Evolutionary conservation across 2,113 vertebrate species (phyloP), one percentile per base, ranked within the genome.

Genomic region (Morone saxatilis): DNA sequence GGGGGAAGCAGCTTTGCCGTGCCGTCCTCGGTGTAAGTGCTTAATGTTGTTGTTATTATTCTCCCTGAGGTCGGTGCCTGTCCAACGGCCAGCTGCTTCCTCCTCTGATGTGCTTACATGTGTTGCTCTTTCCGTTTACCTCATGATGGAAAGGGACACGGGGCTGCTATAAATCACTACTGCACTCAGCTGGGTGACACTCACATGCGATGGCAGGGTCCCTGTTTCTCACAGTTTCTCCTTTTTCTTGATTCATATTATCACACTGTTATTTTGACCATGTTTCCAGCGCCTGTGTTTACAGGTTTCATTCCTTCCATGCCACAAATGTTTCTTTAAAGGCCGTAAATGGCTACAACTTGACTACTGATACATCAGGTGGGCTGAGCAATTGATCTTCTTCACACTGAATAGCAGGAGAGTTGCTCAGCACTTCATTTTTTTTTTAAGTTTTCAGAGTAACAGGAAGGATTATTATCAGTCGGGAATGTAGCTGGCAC

Each of bases 91-190:
- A 92, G 92, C 94, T 94, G 92, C 90, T 94, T 95, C 92, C 92
- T 94, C 86, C 91, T 91, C 91, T 89, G 83, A 90, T 91, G 88
- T 90, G 86, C 85, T 88, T 82, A 86, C 81, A 90, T 89, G 84
- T 94, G 92, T 93, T 93, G 92, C 90, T 94, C 86, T 95, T 95
- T 95, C 94, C 94, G 71, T 91, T 95, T 90, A 90, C 90, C 86
- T 93, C 90, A 91, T 88, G 89, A 86, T 91, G 91, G 90, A 91
- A 91, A 89, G 86, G 84, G 88, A 91, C 84, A 76, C 76, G 13
- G 87, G 53, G 78, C 83, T 79, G 87, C 86, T 85, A 86, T 93
- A 90, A 90, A 93, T 93, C 93, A 88, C 70, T 13, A 3, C 10
- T 47, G 53, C 76, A 7, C 80, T 89, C 71, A 73, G 84, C 73